Evolutionary conservation across 2,797 vertebrate species (phyloP).

Genomic region (Passerculus sandwichensis): DNA sequence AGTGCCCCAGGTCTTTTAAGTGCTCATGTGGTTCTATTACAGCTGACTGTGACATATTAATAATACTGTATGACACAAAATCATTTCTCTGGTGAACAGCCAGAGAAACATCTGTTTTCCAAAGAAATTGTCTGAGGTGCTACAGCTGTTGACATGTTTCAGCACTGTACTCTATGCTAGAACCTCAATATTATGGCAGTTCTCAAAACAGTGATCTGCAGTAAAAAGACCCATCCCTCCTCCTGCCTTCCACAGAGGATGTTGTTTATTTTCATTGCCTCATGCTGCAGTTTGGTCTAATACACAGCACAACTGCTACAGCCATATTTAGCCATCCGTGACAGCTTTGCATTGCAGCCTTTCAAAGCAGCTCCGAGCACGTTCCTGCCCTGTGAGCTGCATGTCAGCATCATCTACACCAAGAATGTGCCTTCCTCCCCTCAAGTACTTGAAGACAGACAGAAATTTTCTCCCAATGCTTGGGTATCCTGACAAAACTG

Average conservation of each 20-base stretch:
- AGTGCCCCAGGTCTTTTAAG: not conserved
- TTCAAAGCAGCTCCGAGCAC: not conserved
- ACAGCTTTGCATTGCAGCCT: not conserved
- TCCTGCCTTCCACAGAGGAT: not conserved
- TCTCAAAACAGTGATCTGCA: not conserved
- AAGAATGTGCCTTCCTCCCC: not conserved
- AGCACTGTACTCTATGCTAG: not conserved
- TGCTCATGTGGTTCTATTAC: not conserved
- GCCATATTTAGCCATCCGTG: not conserved
- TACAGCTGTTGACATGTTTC: not conserved
- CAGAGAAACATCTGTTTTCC: not conserved
- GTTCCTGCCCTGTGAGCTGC: not conserved
- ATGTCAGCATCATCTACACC: not conserved
- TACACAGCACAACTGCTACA: not conserved
- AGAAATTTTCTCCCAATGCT: not conserved
- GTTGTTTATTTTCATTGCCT: not conserved
- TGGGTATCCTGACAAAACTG: not conserved
- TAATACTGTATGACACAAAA: not conserved
- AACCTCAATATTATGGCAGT: not conserved
- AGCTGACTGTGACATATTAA: not conserved
- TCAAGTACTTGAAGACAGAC: not conserved
- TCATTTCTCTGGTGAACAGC: not conserved
- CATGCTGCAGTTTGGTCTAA: not conserved
- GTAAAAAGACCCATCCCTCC: not conserved
- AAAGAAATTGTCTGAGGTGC: not conserved